Percentiles rank a stretch among this genome's conserved stretches.
Evolutionary conservation across 2,797 vertebrate genomes (phyloP).

Genomic region (Erithacus rubecula): DNA sequence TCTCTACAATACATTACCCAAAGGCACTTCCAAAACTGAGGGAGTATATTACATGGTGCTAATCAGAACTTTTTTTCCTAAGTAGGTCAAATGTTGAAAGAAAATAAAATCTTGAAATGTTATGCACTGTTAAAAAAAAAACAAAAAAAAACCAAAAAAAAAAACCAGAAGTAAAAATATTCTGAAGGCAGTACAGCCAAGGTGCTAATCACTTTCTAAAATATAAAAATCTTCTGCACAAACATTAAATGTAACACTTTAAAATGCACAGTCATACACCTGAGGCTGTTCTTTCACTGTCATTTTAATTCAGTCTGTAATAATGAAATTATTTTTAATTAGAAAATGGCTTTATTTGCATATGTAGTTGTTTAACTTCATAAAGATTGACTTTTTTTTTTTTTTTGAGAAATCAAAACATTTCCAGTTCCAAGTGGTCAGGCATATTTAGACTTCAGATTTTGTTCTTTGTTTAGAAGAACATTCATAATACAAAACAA

Average conservation of each 20-base stretch:
- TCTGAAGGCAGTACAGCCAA: constrained; percentile 48
- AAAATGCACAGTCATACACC: constrained; percentile 74
- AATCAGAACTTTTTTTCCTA: constrained; percentile 71
- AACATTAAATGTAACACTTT: constrained; percentile 70
- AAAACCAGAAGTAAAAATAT: background rate
- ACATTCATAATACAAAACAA: background rate
- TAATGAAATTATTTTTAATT: constrained; percentile 69
- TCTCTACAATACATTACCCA: constrained; percentile 67
- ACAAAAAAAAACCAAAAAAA: background rate
- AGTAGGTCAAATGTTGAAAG: constrained; percentile 77
- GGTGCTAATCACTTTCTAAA: constrained; percentile 77
- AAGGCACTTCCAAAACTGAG: constrained; percentile 62
- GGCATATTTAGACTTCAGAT: background rate
- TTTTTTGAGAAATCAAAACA: background rate
- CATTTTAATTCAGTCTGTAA: constrained; percentile 68
- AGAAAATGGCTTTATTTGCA: constrained; percentile 54
- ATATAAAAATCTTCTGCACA: constrained; percentile 65
- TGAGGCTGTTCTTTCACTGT: constrained; percentile 70
- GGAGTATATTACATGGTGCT: constrained; percentile 43
- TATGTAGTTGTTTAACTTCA: constrained; percentile 43
- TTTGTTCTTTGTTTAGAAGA: background rate
- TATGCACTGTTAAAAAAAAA: constrained; percentile 69
- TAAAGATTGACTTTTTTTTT: background rate
- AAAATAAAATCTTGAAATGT: constrained; percentile 63
- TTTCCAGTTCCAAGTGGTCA: background rate